Conservation (phyloP, 2,113 vertebrate genomes). For the Trematocara marginatum region DNA sequence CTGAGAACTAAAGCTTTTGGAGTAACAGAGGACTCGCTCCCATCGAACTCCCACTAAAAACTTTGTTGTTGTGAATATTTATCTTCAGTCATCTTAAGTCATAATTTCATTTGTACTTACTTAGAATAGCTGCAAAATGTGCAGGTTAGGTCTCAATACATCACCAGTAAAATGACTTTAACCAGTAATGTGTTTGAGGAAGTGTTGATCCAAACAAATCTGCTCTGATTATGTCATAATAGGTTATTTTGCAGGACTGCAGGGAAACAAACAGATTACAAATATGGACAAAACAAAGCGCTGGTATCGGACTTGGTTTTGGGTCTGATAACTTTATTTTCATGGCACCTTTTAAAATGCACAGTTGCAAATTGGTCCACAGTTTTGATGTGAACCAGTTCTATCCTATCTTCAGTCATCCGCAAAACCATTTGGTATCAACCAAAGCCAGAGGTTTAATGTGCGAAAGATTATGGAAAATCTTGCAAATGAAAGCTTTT, state of each 20-base stretch:
- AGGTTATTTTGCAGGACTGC: neutral
- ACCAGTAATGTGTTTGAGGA: neutral
- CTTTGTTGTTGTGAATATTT: neutral
- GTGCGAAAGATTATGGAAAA: neutral
- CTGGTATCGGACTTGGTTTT: neutral
- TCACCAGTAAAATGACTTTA: neutral
- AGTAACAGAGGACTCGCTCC: neutral
- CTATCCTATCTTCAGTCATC: neutral
- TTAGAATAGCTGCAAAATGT: neutral
- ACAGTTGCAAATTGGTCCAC: neutral
- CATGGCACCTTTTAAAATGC: neutral
- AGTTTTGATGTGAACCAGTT: neutral
- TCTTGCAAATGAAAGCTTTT: fast-evolving
- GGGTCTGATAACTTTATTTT: neutral
- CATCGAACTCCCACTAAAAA: neutral
- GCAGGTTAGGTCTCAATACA: neutral
- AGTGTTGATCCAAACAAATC: neutral
- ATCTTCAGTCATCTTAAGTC: neutral
- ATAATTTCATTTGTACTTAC: neutral
- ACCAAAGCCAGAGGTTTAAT: neutral
- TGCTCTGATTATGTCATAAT: neutral
- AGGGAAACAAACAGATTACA: neutral
- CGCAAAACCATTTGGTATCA: fast-evolving
- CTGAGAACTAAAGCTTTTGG: neutral
- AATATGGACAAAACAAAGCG: neutral